Evolutionary conservation across 1,140 invertebrate species (phyloP), one percentile per base, ranked within the genome.

Genomic region (Agrilus planipennis): DNA sequence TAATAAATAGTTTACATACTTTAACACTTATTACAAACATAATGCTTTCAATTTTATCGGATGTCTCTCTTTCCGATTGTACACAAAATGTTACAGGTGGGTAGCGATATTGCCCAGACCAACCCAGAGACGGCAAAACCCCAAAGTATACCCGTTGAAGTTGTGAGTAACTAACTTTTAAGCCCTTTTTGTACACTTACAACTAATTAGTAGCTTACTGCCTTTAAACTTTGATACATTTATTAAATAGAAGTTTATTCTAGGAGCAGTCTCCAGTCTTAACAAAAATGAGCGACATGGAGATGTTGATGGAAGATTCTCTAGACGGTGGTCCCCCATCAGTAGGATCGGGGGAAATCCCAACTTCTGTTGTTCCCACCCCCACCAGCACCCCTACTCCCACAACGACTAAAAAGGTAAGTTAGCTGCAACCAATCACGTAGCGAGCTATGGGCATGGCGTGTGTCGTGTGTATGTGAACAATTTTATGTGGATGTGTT

Each of bases 271-370:
- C 69, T 29, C 69, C 69, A 42, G 61, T 69, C 9, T 57, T 70
- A 51, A 67, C 68, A 44, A 72, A 72, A 57, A 64, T 72, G 60
- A 65, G 69, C 20, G 75, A 78, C 57, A 67, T 70, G 43, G 64
- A 76, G 40, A 62, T 72, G 38, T 57, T 76, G 36, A 67, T 75
- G 50, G 79, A 82, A 50, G 77, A 81, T 54, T 81, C 79, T 0
- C 60, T 79, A 59, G 78, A 81, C 59, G 78, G 77, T 36, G 77
- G 73, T 47, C 81, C 78, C 49, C 81, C 77, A 20, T 83, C 80
- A 25, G 73, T 82, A 15, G 78, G 76, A 49, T 82, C 82, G 18
- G 68, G 70, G 43, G 80, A 82, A 38, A 64, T 74, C 22, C 61
- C 65, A 6, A 62, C 63, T 22, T 60, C 63, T 45, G 45, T 54